Evolutionary conservation across 2,888 invertebrate species (phyloP).

Genomic region (Gymnoscelis rufifasciata): DNA sequence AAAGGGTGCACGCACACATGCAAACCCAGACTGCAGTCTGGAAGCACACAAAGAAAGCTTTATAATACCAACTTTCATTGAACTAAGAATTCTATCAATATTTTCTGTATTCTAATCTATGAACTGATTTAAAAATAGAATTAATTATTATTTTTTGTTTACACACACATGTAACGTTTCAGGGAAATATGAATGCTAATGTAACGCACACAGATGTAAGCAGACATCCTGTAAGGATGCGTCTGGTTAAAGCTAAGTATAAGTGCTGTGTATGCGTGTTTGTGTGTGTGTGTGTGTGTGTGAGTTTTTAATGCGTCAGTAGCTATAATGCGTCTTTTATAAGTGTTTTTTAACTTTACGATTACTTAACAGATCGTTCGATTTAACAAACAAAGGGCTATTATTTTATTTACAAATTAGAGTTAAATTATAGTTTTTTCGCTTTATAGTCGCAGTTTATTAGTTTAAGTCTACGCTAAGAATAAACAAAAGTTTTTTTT

Average conservation of each 20-base stretch:
- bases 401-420: not conserved
- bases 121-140: constrained; percentile 4
- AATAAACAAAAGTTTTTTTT: too few species aligned
- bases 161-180: constrained; percentile 29
- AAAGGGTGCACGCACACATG: constrained; percentile 71
- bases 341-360: constrained; percentile 27
- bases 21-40: constrained; percentile 51
- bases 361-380: constrained; percentile 6
- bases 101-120: constrained; percentile 15
- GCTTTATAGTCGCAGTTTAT: too few species aligned
- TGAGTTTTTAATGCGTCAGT: constrained; percentile 18
- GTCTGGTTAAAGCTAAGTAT: too few species aligned
- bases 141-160: too few species aligned
- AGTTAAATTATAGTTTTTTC: too few species aligned
- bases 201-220: constrained; percentile 24
- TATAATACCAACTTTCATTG: constrained; percentile 37
- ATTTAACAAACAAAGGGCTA: not conserved
- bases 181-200: constrained; percentile 29
- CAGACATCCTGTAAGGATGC: constrained; percentile 24
- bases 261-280: too few species aligned
- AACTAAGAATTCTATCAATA: constrained; percentile 26
- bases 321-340: constrained; percentile 40
- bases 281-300: constrained; percentile 9
- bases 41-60: constrained; percentile 42
- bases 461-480: too few species aligned